These are phyloP conservation scores for Bettongia penicillata DNA, from an alignment of 2,113 vertebrate species.

Conservation along the genomic window DNA sequence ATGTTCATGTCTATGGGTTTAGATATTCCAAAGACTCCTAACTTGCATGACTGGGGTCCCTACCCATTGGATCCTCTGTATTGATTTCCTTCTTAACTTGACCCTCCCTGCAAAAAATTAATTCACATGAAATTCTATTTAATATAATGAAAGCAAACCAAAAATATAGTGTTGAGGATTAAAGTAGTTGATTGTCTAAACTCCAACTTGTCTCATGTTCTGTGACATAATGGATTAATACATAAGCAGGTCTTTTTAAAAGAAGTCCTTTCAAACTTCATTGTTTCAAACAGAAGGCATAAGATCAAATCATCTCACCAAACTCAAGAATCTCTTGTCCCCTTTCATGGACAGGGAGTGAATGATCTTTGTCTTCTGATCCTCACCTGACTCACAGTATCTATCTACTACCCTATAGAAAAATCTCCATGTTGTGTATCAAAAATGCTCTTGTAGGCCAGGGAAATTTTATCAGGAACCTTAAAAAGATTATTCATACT, in stretches of 20 bases:
- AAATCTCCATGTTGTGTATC: background rate
- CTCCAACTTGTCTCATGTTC: background rate
- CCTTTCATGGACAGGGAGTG: background rate
- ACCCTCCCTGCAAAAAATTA: background rate
- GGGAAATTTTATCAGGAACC: background rate
- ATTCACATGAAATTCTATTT: background rate
- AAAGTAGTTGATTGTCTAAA: background rate
- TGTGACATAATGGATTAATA: background rate
- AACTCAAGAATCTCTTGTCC: background rate
- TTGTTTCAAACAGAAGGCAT: background rate
- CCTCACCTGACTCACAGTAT: no score
- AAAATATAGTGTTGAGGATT: background rate
- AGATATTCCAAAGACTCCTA: background rate
- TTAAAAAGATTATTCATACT: background rate
- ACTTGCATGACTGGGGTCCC: background rate
- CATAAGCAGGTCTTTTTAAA: background rate
- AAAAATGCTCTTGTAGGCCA: background rate
- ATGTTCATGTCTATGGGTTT: background rate
- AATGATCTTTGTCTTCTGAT: background rate
- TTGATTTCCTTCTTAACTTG: background rate
- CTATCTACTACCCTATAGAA: background rate
- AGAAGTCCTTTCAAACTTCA: background rate
- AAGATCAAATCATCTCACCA: background rate
- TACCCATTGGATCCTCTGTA: background rate
- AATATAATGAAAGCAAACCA: background rate